phyloP scores from a whole-genome alignment of 2,113 vertebrate species.

The Dolichallabes microphthalmus region DNA sequence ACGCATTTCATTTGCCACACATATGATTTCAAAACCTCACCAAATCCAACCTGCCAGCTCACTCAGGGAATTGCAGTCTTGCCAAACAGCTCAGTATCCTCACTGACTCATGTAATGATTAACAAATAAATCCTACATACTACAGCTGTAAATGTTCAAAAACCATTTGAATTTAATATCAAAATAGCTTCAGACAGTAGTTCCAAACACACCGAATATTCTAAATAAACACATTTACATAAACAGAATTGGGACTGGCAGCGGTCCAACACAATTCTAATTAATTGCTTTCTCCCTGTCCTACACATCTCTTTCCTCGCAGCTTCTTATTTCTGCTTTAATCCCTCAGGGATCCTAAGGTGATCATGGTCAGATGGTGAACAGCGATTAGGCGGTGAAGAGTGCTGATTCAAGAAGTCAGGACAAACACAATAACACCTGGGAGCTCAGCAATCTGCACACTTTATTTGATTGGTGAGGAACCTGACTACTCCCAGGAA shows the following conservation, averaged over 20 bases:
- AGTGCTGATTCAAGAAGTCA: slow-evolving; percentile 5
- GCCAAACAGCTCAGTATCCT: background rate
- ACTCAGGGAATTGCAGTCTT: background rate
- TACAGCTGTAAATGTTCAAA: background rate
- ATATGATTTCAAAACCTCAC: background rate
- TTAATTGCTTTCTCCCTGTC: background rate
- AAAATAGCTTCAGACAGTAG: background rate
- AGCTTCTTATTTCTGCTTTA: background rate
- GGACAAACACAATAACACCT: slow-evolving; percentile 1
- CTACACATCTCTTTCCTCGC: background rate
- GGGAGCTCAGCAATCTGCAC: background rate
- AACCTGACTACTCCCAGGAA: background rate
- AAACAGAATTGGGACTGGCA: background rate
- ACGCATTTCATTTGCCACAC: background rate
- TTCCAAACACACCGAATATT: background rate
- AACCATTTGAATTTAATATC: background rate
- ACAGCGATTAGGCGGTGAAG: slow-evolving; percentile 11
- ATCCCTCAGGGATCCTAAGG: background rate
- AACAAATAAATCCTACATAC: background rate
- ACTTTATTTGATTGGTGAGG: slow-evolving; percentile 13
- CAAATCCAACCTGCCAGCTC: background rate
- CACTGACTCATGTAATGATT: background rate
- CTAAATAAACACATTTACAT: background rate
- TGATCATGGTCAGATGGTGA: background rate
- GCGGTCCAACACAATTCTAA: background rate